phyloP scores from a whole-genome alignment of 2,888 invertebrate species.

The Rhyacophila evoluta region DNA sequence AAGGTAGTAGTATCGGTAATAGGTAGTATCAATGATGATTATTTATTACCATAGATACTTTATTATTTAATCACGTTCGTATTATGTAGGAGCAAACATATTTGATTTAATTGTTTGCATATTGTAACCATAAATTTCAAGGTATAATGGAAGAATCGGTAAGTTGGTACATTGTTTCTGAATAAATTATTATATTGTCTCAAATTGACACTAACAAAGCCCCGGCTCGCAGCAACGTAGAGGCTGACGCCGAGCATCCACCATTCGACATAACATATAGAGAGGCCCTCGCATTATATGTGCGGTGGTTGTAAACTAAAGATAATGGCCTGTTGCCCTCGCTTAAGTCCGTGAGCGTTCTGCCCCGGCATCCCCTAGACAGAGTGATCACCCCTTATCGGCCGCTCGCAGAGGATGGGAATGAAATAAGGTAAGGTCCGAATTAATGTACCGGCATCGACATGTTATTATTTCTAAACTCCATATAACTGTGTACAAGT shows the following conservation, averaged over 20 bases:
- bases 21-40: too few species aligned
- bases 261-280: conserved; percentile 50
- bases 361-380: conserved; percentile 25
- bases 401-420: conserved; percentile 36
- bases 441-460: conserved; percentile 55
- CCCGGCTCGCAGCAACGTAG: conserved; percentile 31
- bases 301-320: conserved; percentile 53
- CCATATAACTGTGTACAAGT: conserved; percentile 43
- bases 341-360: conserved; percentile 39
- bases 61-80: too few species aligned
- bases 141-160: too few species aligned
- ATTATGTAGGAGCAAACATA: too few species aligned
- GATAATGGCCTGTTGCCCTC: conserved; percentile 52
- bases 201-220: conserved; percentile 32
- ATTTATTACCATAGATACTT: too few species aligned
- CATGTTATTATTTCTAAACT: conserved; percentile 54
- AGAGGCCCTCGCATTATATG: conserved; percentile 53
- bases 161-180: too few species aligned
- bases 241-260: conserved; percentile 43
- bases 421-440: conserved; percentile 53
- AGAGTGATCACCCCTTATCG: conserved; percentile 32
- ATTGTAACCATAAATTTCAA: too few species aligned
- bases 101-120: too few species aligned
- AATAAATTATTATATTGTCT: neutral
- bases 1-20: too few species aligned